Evolutionary conservation across 1,140 invertebrate genomes (phyloP), one percentile per base, ranked within the genome.

Genomic region (Ostrea denselamellosa): DNA sequence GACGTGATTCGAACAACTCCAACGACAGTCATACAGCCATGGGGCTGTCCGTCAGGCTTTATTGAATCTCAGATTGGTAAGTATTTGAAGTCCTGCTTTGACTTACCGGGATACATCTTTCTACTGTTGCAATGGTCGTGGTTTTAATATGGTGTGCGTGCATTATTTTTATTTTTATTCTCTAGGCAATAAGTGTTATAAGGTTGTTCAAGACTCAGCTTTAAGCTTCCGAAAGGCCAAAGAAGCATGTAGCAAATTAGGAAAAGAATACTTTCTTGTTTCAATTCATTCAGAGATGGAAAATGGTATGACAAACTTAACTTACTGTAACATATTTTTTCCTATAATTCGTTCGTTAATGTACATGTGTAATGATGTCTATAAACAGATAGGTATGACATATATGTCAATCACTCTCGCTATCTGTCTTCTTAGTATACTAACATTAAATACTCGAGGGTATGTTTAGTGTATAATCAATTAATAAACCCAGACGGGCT

Each of bases 21-120:
- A 12, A 81, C 87, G 12, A 52, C 89, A 19, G 85, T 88, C 9
- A n/a, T 71, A 0, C 85, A 71, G 10, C 51, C 22, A n/a, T 90
- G 90, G n/a, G 89, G 89, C n/a, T 92, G 91, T 89, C 86, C 90
- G 0, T 14, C 53, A 3, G 88, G 81, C 2, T 92, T 90, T 56
- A 58, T 83, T 22, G 81, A 58, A 52, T 82, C 83, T 54, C 56
- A 83, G 17, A 44, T 87, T 14, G 86, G 91, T 91, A 88, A 87
- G 89, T 68, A 34, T 10, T 14, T 51, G 17, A 10, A 19, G 0
- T 14, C 5, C 5, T 58, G 5, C 56, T 5, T 58, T 58, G 14
- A 58, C 56, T 44, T 44, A 44, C 34, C 34, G 34, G 5, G 34
- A 5, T 44, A 44, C 2, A 44, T 44, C 34, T 1, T 44, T 44